Evolutionary conservation across 2,113 vertebrate species (phyloP), one percentile per base, ranked within the genome.

Genomic region (Ptychochromis oligacanthus): DNA sequence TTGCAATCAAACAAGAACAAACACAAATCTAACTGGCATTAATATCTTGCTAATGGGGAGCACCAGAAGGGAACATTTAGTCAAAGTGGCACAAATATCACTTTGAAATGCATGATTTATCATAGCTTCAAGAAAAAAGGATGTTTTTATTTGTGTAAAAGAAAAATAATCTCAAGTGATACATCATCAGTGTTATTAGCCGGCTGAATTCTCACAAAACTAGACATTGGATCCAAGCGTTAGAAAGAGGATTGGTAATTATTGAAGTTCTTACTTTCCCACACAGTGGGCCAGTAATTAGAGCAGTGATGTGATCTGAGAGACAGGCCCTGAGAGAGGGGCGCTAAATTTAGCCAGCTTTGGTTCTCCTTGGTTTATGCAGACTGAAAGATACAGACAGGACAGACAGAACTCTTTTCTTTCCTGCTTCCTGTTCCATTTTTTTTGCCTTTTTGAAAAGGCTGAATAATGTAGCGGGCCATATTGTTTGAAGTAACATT

Each of bases 291-390:
- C 57, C 75, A 76, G 90, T 93, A 95, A 94, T 94, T 93, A 92
- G 83, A 93, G 89, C 90, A 90, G 80, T 75, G 87, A 91, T 90
- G 84, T 87, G 87, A 92, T 90, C 86, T 88, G 70, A 90, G 84
- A 87, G 79, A 92, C 88, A 72, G 75, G 81, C 65, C 90, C 89
- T 74, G 70, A 74, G 90, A 91, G 90, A 90, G 40, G 62, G 49
- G 76, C 2, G 81, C 93, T 95, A 95, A 93, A 95, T 94, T 95
- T 95, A 94, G 91, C 85, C 76, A 36, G 78, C 92, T 93, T 92
- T 88, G 85, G 52, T 78, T 91, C 80, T 89, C 83, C 82, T 84
- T 76, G 81, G 76, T 89, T 91, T 75, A 64, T 82, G 59, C 70
- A 81, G 64, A 87, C 34, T 83, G 82, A 89, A 77, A 85, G 57